Base-by-base conservation (phyloP, 2,888 invertebrate species). In the Coelopa pilipes region DNA sequence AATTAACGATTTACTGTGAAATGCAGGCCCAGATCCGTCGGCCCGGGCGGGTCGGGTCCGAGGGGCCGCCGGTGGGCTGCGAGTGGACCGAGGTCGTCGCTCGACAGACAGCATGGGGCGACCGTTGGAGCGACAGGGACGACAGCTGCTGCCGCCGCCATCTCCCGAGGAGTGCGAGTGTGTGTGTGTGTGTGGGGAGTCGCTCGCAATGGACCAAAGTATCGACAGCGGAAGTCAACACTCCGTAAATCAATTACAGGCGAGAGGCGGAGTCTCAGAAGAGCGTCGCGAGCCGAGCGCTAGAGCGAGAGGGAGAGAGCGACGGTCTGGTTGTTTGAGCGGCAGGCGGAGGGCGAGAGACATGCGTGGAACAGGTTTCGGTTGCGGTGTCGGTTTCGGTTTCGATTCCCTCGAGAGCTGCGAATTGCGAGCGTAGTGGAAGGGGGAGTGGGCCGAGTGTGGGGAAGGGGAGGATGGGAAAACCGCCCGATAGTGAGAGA, bases 241-340 rank as follows among this genome's bases (percentile, higher is more conserved):
- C 85, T 81, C 82, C 81, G 79, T 82, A 82, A 85, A 85, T 85
- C 85, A 84, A 85, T 84, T 82, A 81, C 80, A 80, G 82, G 81
- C 82, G 83, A 82, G 82, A 82, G 79, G 84, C 85, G 84, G 85
- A 85, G 84, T 84, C 83, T 82, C 47, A 21, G 7, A 60, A 21
- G 69, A 57, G 70, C 19, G 17, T 34, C n/a, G n/a, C 34, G 4
- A 34, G 21, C 13, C 17, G 19, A 34, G 12, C 13, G 49, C 7
- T 17, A 19, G 17, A 60, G 34, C 34, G 60, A n/a, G 15, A 53
- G 53, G 53, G 15, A 53, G n/a, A 15, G 53, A 13, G 53, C 10
- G 53, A 53, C 10, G 15, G 53, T 53, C 53, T 53, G 4, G n/a
- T 53, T 3, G 70, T 15, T 19, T 11, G 66, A 17, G 34, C n/a